Conservation (phyloP, 2,797 vertebrate genomes). For the Onychomys arenicola region DNA sequence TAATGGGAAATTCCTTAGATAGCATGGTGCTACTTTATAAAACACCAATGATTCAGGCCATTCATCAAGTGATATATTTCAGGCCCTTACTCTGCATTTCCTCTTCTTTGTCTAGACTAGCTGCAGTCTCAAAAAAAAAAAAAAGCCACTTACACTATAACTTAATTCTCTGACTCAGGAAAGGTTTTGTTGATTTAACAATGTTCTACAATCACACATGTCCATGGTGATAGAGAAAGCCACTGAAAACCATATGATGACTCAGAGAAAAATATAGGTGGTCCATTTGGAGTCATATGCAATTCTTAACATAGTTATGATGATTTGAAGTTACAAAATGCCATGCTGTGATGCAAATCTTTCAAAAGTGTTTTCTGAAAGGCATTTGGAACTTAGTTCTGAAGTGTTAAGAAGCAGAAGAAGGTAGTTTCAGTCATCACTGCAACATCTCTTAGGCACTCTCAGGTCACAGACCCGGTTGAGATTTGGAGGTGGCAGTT, state of each 20-base stretch:
- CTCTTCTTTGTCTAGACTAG: constrained; percentile 32
- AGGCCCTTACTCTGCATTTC: constrained; percentile 65
- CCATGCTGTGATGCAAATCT: background rate
- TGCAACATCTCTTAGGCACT: background rate
- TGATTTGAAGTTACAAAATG: constrained; percentile 28
- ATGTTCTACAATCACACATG: background rate
- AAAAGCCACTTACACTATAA: constrained; percentile 53
- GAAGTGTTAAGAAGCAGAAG: background rate
- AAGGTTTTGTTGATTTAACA: constrained; percentile 51
- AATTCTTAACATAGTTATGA: constrained; percentile 41
- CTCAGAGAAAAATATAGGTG: background rate
- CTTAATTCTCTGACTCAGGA: constrained; percentile 64
- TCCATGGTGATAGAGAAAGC: background rate
- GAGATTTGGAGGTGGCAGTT: background rate
- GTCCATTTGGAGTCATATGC: background rate
- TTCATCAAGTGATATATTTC: constrained; percentile 65
- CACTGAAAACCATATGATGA: constrained; percentile 26
- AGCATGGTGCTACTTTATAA: constrained; percentile 64
- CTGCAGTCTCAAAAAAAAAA: background rate
- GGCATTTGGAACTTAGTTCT: background rate
- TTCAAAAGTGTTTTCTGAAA: constrained; percentile 25
- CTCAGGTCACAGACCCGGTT: background rate
- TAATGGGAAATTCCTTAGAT: constrained; percentile 60
- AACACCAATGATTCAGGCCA: constrained; percentile 52
- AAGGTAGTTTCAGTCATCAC: background rate